Evolutionary conservation across 1,140 invertebrate species (phyloP), one percentile per base, ranked within the genome.

Genomic region (Homalodisca vitripennis): DNA sequence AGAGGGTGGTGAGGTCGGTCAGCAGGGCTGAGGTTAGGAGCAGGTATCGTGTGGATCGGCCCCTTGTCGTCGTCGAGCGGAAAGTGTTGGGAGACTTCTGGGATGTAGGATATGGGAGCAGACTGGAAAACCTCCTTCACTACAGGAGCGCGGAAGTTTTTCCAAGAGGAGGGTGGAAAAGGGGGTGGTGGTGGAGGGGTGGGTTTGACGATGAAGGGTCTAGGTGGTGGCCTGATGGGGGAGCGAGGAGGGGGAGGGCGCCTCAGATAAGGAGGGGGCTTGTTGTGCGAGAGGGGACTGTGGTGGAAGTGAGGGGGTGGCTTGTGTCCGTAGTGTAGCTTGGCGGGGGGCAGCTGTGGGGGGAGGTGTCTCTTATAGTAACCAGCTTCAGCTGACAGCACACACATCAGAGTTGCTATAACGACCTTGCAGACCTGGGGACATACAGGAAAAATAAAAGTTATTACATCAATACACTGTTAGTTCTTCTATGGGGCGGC

Each of bases 1-100:
- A 12, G 14, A 30, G 10, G n/a, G 55, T 72, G 12, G 3, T 41
- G 24, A 12, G 70, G 72, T 26, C 63, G 72, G 41, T 75, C 73
- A 17, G 70, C 66, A 13, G 73, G 76, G 75, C 86, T 86, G n/a
- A 91, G 79, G 79, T 92, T 92, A 10, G 91, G 91, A 10, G 91
- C 91, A 75, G 90, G 90, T 68, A 92, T 92, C 1, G 90, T 92
- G 77, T 92, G 90, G 76, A 92, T 92, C 1, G 90, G 89, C 75
- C 88, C 89, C 75, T 84, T 85, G 70, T 87, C 84, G 55, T 84
- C 82, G 47, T 74, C 72, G 27, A 69, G 68, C 31, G 70, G 46
- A 60, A 66, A 73, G 51, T 62, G 70, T 20, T 31, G 32, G 0
- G 51, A 20, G 29, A 41, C 17, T 30, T 69, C 66, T 14, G 67